A percentile compares a stretch with the other conserved stretches of the same genome.
Conservation (phyloP, 2,797 vertebrate genomes). For the Peromyscus eremicus region DNA sequence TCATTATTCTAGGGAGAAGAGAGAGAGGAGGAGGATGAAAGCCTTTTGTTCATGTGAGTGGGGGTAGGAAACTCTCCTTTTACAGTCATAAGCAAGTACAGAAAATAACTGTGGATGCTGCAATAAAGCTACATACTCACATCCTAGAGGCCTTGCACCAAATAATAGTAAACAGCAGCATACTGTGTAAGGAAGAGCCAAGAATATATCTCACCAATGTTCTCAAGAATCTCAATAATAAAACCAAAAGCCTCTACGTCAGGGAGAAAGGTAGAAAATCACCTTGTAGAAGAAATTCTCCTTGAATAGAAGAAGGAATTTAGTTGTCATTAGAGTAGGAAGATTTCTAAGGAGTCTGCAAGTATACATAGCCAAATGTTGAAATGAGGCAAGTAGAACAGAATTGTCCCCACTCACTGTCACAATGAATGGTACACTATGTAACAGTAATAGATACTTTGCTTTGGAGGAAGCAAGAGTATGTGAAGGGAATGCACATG, state of each 20-base stretch:
- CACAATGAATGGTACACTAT: background rate
- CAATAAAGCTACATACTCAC: background rate
- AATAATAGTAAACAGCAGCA: background rate
- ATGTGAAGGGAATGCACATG: background rate
- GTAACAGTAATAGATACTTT: background rate
- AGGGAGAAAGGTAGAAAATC: background rate
- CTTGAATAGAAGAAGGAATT: background rate
- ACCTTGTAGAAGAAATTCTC: background rate
- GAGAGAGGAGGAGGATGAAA: background rate
- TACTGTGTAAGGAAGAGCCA: background rate
- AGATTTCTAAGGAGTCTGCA: conserved; percentile 2
- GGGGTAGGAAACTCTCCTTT: background rate
- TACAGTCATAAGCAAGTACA: background rate
- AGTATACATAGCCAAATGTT: background rate
- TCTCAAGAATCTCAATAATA: background rate
- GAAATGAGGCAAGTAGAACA: background rate
- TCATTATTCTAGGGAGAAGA: background rate
- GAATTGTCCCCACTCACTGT: background rate
- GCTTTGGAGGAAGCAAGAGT: background rate
- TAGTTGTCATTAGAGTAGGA: background rate
- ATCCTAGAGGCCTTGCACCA: background rate
- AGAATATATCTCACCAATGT: background rate
- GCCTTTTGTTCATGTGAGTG: background rate
- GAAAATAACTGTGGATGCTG: background rate
- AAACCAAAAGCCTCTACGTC: background rate